Percentiles rank a stretch among this genome's conserved stretches.
Evolutionary conservation across 2,888 invertebrate species (phyloP).

Genomic region (Formica aserva): DNA sequence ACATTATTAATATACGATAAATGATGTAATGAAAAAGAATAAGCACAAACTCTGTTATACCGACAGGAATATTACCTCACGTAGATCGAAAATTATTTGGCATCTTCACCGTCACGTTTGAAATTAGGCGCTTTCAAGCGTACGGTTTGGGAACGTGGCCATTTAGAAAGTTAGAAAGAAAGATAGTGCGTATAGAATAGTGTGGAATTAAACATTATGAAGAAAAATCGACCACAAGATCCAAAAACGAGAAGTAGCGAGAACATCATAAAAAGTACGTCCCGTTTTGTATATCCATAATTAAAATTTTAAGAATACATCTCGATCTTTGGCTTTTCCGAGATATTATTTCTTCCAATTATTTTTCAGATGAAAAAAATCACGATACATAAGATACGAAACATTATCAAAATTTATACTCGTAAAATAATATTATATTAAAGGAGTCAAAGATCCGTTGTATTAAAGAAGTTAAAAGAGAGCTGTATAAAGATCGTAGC

Average conservation of each 20-base stretch:
- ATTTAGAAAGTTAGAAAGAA: background rate
- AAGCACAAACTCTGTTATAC: background rate
- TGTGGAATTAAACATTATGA: background rate
- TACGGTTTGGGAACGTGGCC: no score
- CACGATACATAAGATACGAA: background rate
- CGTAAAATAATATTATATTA: background rate
- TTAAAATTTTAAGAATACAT: background rate
- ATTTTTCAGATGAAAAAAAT: background rate
- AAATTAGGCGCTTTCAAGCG: no score
- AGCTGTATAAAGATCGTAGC: background rate
- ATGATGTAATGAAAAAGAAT: background rate
- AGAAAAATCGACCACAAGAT: background rate
- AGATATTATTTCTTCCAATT: background rate
- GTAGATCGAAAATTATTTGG: background rate
- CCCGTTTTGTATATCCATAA: background rate
- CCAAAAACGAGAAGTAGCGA: background rate
- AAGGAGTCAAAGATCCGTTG: background rate
- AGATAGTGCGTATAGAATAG: background rate
- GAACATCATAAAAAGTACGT: background rate
- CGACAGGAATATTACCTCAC: slow-evolving; percentile 10
- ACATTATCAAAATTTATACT: background rate
- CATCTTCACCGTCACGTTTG: background rate
- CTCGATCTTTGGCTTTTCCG: background rate
- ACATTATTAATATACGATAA: background rate
- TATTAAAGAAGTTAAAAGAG: background rate